Evolutionary conservation across 1,140 invertebrate species (phyloP), one percentile per base, ranked within the genome.

Genomic region (Semibalanus balanoides): DNA sequence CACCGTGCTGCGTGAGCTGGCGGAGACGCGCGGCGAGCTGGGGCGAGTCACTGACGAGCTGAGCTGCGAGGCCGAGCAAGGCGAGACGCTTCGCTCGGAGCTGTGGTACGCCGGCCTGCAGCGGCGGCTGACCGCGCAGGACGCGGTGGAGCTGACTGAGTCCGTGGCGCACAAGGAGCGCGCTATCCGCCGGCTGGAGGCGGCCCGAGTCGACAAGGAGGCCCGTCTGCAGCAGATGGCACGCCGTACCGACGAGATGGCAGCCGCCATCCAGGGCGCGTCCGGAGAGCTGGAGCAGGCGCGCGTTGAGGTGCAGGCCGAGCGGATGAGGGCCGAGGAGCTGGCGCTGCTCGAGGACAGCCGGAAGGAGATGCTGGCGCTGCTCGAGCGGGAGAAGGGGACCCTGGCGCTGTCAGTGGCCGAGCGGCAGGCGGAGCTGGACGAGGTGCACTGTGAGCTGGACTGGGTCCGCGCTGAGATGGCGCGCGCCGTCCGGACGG

Each of bases 91-190:
- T 11, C 22, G 70, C 28, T 72, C 70, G 25, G 70, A 72, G 28
- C 28, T 72, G 11, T 72, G 70, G 70, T 72, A 72, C 70, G 29
- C 28, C n/a, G 28, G 29, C n/a, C 70, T 72, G 70, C 70, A 72
- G 29, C 70, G 29, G 29, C 70, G 70, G 9, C 70, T 72, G 28
- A 72, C 70, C 3, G 29, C 22, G 9, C 3, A 72, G 28, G 70
- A 72, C 70, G 29, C 29, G 3, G 28, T 9, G 19, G 29, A 30
- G 9, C 28, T 30, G n/a, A 14, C 3, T 3, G 25, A 29, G 25
- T 0, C 28, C 19, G 11, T 72, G 70, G 70, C 22, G 9, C 11
- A 72, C 19, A 28, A 30, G n/a, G 70, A 72, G 70, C n/a, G 70
- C 29, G n/a, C 28, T 19, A 30, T 72, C 28, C 70, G 70, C 3